Evolutionary conservation across 2,888 invertebrate species (phyloP).

Genomic region (Coelopa pilipes): DNA sequence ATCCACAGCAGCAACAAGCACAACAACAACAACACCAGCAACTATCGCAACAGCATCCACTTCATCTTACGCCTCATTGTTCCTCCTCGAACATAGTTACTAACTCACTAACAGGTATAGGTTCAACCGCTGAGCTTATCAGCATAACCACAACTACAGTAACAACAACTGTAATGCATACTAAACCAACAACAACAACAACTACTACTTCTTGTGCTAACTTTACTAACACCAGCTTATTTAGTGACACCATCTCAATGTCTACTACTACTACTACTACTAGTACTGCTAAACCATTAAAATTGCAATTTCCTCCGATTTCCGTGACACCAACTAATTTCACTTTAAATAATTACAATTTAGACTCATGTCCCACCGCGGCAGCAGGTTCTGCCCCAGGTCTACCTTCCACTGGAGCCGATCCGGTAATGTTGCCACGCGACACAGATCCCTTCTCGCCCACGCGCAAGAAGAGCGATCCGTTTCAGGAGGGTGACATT

Average conservation of each 20-base stretch:
- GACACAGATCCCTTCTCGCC: slow-evolving; percentile 67
- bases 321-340: slow-evolving; percentile 50
- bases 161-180: no score
- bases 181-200: slow-evolving; percentile 37
- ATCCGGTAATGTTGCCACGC: slow-evolving; percentile 66
- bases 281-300: slow-evolving; percentile 45
- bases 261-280: slow-evolving; percentile 34
- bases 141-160: background rate
- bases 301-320: slow-evolving; percentile 42
- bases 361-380: slow-evolving; percentile 48
- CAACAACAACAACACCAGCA: no score
- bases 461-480: slow-evolving; percentile 70
- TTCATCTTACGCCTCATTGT: slow-evolving; percentile 9
- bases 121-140: slow-evolving; percentile 31
- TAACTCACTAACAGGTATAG: slow-evolving; percentile 39
- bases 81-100: slow-evolving; percentile 24
- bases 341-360: slow-evolving; percentile 57
- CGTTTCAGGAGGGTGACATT: slow-evolving; percentile 72
- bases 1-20: slow-evolving; percentile 22
- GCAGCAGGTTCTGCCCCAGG: slow-evolving; percentile 47
- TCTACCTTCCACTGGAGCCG: slow-evolving; percentile 48
- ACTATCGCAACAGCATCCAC: slow-evolving; percentile 33
- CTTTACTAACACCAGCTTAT: slow-evolving; percentile 35
- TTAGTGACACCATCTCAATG: slow-evolving; percentile 34
- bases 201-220: slow-evolving; percentile 33